Evolutionary conservation across 2,113 vertebrate species (phyloP), one percentile per base, ranked within the genome.

Genomic region (Tyrannus savana): DNA sequence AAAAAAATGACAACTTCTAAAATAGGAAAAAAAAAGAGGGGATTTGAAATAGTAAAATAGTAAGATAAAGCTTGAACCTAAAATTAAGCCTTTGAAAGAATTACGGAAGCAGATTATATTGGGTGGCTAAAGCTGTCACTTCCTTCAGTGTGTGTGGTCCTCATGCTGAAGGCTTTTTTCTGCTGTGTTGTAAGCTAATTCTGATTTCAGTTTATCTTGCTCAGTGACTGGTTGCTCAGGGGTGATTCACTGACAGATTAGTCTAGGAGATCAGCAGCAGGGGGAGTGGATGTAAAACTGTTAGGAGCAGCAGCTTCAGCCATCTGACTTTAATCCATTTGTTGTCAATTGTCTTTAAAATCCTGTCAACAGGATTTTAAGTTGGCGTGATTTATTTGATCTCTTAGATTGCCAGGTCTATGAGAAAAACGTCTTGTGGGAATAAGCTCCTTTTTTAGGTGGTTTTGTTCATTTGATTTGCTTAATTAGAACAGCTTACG

Each of bases 311-410:
- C 73, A 91, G 90, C 88, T 86, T 95, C 72, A 92, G 76, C 73
- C 52, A 21, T 88, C 68, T 97, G 86, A 86, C 79, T 92, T 85
- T 86, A 93, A 95, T 95, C 90, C 86, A 50, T 88, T 95, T 90
- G 46, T 95, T 92, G 90, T 93, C 83, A 71, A 39, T 96, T 86
- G 83, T 89, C 77, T 87, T 87, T 58, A 80, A 73, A 93, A 93
- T 91, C 94, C 80, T 55, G 52, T 84, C 80, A 90, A 37, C 10
- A 24, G 80, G 76, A 80, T 93, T 93, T 93, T 50, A 84, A 47
- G 55, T 73, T 71, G 46, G 58, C 16, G 1, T 49, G 42, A 47
- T 85, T 80, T 80, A 46, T 88, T 55, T 86, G 44, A 83, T 91
- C 46, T 72, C 37, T 69, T 46, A 35, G n/a, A 19, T 41, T 49